Evolutionary conservation across 2,113 vertebrate species (phyloP).

Genomic region (Cairina moschata): DNA sequence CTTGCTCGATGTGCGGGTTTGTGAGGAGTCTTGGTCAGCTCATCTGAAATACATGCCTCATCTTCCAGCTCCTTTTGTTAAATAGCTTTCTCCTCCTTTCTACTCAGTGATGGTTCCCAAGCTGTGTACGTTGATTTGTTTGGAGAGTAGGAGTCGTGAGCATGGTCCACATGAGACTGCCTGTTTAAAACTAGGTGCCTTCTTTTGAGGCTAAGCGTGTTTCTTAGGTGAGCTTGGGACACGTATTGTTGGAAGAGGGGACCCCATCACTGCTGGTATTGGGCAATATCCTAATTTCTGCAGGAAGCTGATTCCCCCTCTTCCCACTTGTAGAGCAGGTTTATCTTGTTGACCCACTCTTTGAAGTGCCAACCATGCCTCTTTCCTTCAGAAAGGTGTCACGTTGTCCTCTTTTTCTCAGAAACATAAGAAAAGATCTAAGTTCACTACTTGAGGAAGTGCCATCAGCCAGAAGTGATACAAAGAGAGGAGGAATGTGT

Average conservation of each 20-base stretch:
- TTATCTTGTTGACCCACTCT: not conserved
- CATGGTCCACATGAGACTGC: not conserved
- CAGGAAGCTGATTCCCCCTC: not conserved
- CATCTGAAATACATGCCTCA: not conserved
- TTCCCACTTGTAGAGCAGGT: not conserved
- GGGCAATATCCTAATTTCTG: not conserved
- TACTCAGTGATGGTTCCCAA: not conserved
- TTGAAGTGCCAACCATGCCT: not conserved
- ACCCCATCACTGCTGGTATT: not conserved
- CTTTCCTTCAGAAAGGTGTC: not conserved
- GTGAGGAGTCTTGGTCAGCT: fast-evolving
- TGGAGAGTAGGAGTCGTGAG: not conserved
- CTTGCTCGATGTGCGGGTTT: not conserved
- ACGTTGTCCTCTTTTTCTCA: not conserved
- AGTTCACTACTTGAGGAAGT: not conserved
- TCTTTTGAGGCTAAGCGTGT: not conserved
- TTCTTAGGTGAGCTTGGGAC: not conserved
- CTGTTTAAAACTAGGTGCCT: not conserved
- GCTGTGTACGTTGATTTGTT: not conserved
- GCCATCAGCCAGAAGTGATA: not conserved
- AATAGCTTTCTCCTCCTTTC: not conserved
- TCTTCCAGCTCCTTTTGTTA: not conserved
- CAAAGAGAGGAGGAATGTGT: not conserved
- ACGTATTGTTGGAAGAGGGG: not conserved
- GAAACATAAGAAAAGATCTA: not conserved